Evolutionary conservation across 2,888 invertebrate species (phyloP).

Genomic region (Xestia xanthographa): DNA sequence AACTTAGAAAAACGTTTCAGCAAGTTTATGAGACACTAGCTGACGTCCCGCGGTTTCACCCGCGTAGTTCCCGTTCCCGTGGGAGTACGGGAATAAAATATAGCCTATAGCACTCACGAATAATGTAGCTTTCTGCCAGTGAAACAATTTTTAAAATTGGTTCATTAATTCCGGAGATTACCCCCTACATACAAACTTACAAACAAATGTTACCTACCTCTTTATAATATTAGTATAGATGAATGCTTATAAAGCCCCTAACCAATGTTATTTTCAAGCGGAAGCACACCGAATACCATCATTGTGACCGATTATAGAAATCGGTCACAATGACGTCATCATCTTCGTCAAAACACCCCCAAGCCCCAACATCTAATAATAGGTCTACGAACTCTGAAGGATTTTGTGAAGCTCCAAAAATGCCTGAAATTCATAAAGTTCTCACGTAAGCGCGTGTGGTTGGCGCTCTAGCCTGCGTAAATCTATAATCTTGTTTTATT

Average conservation of each 20-base stretch:
- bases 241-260: background rate
- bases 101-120: too few relatives aligned
- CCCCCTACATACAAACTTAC: too few relatives aligned
- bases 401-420: slow-evolving; percentile 61
- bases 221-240: too few relatives aligned
- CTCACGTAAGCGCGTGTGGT: slow-evolving; percentile 34
- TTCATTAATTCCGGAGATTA: too few relatives aligned
- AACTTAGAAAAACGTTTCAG: background rate
- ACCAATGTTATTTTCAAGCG: background rate
- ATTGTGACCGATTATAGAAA: too few relatives aligned
- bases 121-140: too few relatives aligned
- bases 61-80: too few relatives aligned
- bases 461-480: slow-evolving; percentile 15
- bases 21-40: too few relatives aligned
- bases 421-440: slow-evolving; percentile 54
- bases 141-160: too few relatives aligned
- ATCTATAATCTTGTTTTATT: slow-evolving; percentile 60
- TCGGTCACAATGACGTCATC: slow-evolving; percentile 33
- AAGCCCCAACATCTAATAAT: slow-evolving; percentile 20
- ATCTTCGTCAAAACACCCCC: slow-evolving; percentile 21
- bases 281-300: background rate
- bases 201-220: too few relatives aligned
- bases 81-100: too few relatives aligned
- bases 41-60: too few relatives aligned
- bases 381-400: slow-evolving; percentile 59